Evolutionary conservation across 2,113 vertebrate species (phyloP), one percentile per base, ranked within the genome.

Genomic region (Herpetotheres cachinnans): DNA sequence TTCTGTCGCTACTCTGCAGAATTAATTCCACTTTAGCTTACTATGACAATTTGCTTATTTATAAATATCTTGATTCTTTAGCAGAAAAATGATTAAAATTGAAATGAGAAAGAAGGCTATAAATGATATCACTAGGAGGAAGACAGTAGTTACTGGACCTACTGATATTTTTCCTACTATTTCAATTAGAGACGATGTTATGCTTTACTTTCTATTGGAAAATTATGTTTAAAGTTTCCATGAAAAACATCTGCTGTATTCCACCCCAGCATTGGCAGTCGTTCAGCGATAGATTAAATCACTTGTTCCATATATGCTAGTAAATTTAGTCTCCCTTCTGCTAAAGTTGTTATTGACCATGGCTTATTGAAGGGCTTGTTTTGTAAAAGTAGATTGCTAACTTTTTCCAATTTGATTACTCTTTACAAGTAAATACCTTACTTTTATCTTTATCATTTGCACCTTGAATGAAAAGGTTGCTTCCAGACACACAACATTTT

Each of bases 211-310:
- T 96, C 93, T 91, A 69, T 65, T 80, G 91, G 92, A 96, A 97
- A 95, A 91, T 87, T 49, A 82, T 80, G 78, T 88, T 76, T 88
- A 88, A 94, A 94, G 85, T 95, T 95, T 96, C 95, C 90, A 77
- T 80, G 74, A 90, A 91, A 95, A 97, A 94, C 96, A 94, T 90
- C 90, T 96, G 93, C 87, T 93, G 54, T 82, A 66, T 96, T 96
- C 90, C 93, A 93, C 66, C 66, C 92, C 54, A 77, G 93, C 82
- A 72, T 8, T 96, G 96, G 95, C 96, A 96, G 90, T 56, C 3
- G 0, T 66, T 96, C 95, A 95, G 87, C 6, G 0, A 90, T 52
- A 95, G 82, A 94, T 96, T 91, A 97, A 94, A 95, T 88, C 87
- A 85, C 44, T 96, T n/a, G 15, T 88, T 95, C 92, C 86, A 88